Evolutionary conservation across 2,888 invertebrate genomes (phyloP).

Genomic region (Latheticus oryzae): DNA sequence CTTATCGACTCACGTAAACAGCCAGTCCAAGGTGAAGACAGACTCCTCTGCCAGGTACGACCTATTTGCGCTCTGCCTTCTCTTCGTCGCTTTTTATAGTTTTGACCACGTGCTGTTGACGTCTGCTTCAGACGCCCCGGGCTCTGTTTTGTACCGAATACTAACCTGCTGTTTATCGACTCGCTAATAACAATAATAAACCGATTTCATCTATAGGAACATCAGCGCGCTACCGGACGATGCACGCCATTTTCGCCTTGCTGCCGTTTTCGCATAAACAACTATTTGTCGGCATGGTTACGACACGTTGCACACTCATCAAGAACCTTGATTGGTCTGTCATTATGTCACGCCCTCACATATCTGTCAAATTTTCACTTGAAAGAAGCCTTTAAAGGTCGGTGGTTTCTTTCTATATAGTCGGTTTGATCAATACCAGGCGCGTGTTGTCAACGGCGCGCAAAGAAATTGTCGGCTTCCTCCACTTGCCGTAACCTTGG

Average conservation of each 20-base stretch:
- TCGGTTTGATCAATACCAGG: slow-evolving; percentile 21
- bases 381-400: slow-evolving; percentile 9
- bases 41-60: slow-evolving; percentile 26
- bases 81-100: slow-evolving; percentile 26
- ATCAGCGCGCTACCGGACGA: too few species aligned
- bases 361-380: neutral
- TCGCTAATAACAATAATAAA: slow-evolving; percentile 1
- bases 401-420: neutral
- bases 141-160: slow-evolving; percentile 11
- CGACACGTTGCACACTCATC: too few species aligned
- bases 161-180: slow-evolving; percentile 10
- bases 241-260: slow-evolving; percentile 2
- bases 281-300: slow-evolving; percentile 17
- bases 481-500: slow-evolving; percentile 39
- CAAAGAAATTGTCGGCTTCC: slow-evolving; percentile 39
- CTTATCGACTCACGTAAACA: slow-evolving; percentile 35
- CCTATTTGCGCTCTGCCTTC: slow-evolving; percentile 29
- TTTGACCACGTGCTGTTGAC: slow-evolving; percentile 26
- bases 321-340: slow-evolving; percentile 12
- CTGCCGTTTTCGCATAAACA: slow-evolving; percentile 14
- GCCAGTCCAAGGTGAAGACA: slow-evolving; percentile 24
- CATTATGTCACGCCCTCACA: neutral
- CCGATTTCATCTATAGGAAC: too few species aligned
- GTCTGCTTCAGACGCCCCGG: slow-evolving; percentile 19
- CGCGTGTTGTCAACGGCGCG: neutral